These are phyloP conservation scores for Brachyalestes nurse DNA, from an alignment of 2,797 vertebrate genomes.

Conservation along the genomic window DNA sequence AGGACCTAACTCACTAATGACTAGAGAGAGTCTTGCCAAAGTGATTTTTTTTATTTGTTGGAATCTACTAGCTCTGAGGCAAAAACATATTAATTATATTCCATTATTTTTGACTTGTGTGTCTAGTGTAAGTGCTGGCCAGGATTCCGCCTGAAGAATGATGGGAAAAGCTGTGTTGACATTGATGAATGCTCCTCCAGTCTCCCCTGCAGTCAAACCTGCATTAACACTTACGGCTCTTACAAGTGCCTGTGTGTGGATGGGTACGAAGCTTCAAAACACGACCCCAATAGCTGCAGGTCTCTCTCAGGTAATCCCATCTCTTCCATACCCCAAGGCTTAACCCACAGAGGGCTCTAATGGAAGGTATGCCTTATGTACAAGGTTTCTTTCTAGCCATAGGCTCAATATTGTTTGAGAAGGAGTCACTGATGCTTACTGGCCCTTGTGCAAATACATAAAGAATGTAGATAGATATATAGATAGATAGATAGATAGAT, in stretches of 20 bases:
- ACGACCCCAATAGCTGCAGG: conserved; percentile 90
- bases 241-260: conserved; percentile 93
- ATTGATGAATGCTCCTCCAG: conserved; percentile 91
- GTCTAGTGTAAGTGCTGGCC: conserved; percentile 97
- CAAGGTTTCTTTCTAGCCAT: not conserved
- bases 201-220: conserved; percentile 96
- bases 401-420: conserved; percentile 5
- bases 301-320: conserved; percentile 87
- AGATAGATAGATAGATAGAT: too few relatives aligned
- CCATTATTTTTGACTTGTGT: conserved; percentile 47
- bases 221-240: conserved; percentile 96
- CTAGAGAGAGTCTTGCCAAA: not conserved
- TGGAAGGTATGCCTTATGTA: conserved; percentile 38
- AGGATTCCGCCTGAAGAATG: conserved; percentile 94
- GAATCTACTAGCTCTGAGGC: conserved; percentile 19
- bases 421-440: not conserved
- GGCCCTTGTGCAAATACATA: not conserved
- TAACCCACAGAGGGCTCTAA: conserved; percentile 1
- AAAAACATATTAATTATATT: conserved; percentile 17
- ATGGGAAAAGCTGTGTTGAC: conserved; percentile 94
- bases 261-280: conserved; percentile 89
- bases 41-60: conserved; percentile 5
- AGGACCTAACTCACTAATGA: not conserved
- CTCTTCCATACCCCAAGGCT: not conserved
- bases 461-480: not conserved